These are phyloP conservation scores for Micropterix aruncella DNA, from an alignment of 2,888 invertebrate genomes.

Conservation along the genomic window DNA sequence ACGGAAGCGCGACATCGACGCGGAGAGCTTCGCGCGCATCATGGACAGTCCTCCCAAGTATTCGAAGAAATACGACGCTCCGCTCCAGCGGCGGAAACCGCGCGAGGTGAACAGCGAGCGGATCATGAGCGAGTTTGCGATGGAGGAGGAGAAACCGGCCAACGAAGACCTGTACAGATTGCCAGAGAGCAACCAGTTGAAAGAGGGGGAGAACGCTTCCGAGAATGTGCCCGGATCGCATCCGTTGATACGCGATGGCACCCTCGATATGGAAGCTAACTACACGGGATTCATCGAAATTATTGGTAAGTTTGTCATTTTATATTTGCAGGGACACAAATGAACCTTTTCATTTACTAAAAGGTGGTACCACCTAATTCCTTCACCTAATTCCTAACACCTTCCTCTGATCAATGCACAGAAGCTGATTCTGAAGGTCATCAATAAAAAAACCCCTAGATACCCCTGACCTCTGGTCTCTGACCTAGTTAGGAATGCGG, in stretches of 20 bases:
- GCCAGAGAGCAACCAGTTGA: neutral
- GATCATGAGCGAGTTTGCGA: constrained; percentile 4
- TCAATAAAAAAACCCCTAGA: too few species aligned
- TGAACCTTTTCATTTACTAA: neutral
- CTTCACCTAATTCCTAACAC: too few species aligned
- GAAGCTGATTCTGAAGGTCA: too few species aligned
- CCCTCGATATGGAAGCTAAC: constrained; percentile 59
- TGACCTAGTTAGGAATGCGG: too few species aligned
- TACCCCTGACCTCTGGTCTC: too few species aligned
- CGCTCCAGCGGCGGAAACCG: neutral
- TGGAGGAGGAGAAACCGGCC: constrained; percentile 8
- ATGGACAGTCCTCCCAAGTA: neutral
- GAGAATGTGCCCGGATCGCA: neutral
- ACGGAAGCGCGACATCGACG: neutral
- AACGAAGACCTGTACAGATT: constrained; percentile 9
- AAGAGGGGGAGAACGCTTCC: constrained; percentile 4
- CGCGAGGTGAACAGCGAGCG: neutral
- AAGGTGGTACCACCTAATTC: neutral
- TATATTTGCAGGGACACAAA: neutral
- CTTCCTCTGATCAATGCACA: too few species aligned
- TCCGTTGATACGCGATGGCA: constrained; percentile 40
- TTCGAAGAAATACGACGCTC: constrained; percentile 2
- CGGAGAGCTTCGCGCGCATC: neutral
- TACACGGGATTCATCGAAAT: constrained; percentile 80
- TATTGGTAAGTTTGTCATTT: constrained; percentile 42